A percentile compares a stretch with the other conserved stretches of the same genome.
Conservation (phyloP, 2,113 vertebrate genomes). For the Xyliphius kryptos region DNA sequence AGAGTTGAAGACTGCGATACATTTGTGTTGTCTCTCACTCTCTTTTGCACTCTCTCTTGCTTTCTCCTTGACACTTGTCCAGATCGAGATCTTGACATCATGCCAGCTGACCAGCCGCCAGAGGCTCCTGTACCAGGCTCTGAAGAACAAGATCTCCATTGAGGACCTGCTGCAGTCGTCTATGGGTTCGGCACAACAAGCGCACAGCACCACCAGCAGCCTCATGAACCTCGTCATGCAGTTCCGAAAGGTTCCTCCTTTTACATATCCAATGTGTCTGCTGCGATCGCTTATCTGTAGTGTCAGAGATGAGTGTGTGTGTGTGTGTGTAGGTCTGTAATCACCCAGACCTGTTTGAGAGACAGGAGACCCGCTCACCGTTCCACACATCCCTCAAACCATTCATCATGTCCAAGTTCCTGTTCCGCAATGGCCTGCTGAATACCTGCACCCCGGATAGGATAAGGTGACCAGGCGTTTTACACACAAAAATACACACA, state of each 20-base stretch:
- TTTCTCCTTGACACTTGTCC: too few species aligned
- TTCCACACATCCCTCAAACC: conserved; percentile 91
- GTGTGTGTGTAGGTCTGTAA: conserved; percentile 82
- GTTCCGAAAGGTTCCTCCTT: conserved; percentile 91
- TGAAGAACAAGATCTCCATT: conserved; percentile 97
- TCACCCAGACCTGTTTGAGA: conserved; percentile 94
- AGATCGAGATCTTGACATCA: conserved; percentile 96
- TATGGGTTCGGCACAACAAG: conserved; percentile 91
- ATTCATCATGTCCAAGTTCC: conserved; percentile 87
- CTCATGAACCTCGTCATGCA: conserved; percentile 99
- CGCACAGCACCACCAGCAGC: conserved; percentile 92
- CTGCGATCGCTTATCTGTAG: too few species aligned
- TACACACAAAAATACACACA: too few species aligned
- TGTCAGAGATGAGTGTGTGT: background rate
- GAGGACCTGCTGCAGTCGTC: conserved; percentile 96
- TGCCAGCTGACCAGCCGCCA: conserved; percentile 93
- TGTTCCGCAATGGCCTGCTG: conserved; percentile 84
- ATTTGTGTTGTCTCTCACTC: too few species aligned
- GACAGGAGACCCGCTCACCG: conserved; percentile 95
- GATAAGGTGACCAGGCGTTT: conserved; percentile 73
- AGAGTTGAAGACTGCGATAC: too few species aligned
- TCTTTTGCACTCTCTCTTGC: too few species aligned
- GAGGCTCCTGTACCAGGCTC: conserved; percentile 90
- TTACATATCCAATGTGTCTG: too few species aligned
- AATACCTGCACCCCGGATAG: conserved; percentile 73